These are phyloP conservation scores for Eubasilissa regina DNA, from an alignment of 1,140 invertebrate species.

Conservation along the genomic window DNA sequence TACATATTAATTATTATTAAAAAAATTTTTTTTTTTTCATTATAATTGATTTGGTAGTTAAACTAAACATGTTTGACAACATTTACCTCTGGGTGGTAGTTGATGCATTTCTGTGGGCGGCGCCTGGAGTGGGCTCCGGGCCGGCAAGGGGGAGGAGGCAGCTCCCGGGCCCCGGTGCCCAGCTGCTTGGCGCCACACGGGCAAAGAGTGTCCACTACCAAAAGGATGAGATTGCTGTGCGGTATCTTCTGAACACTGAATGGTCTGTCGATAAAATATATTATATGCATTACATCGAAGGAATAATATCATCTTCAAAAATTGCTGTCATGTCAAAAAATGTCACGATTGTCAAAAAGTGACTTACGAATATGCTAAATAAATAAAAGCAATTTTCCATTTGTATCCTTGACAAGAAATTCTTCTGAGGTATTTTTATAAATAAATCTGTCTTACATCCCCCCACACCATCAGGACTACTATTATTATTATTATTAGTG, in stretches of 20 bases:
- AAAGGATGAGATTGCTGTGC: constrained; percentile 90
- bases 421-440: too few relatives aligned
- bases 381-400: too few relatives aligned
- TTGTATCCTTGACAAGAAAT: too few relatives aligned
- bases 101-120: constrained; percentile 86
- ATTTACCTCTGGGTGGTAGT: constrained; percentile 87
- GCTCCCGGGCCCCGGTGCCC: constrained; percentile 85
- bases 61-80: neutral
- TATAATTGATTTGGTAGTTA: neutral
- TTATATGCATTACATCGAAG: too few relatives aligned
- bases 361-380: too few relatives aligned
- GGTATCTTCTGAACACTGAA: constrained; percentile 95
- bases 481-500: too few relatives aligned
- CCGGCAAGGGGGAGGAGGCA: constrained; percentile 73
- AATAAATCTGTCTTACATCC: too few relatives aligned
- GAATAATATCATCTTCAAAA: too few relatives aligned
- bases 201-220: constrained; percentile 92
- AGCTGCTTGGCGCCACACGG: constrained; percentile 89
- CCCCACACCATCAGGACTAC: too few relatives aligned
- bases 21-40: constrained; percentile 18
- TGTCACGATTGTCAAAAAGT: too few relatives aligned
- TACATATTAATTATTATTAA: neutral
- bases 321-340: too few relatives aligned
- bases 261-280: constrained; percentile 73
- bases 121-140: constrained; percentile 73